phyloP scores from a whole-genome alignment of 92 coral and sea anemone genomes.

The Desmophyllum pertusum region DNA sequence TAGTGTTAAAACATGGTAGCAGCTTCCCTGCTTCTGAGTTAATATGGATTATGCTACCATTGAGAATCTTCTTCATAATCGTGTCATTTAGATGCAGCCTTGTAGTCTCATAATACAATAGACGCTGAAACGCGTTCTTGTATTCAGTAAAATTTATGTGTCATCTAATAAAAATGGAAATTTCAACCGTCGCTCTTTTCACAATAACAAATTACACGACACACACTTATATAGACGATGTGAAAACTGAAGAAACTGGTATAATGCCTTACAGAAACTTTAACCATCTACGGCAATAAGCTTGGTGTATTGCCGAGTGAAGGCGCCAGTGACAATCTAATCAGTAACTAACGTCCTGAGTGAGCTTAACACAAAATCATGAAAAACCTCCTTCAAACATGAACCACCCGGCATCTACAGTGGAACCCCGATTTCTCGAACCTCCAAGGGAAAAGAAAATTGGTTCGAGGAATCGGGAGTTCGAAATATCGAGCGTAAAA shows the following conservation, averaged over 20 bases:
- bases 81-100: background rate
- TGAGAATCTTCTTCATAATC: background rate
- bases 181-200: conserved; percentile 12
- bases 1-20: background rate
- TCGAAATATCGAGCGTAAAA: too few species aligned
- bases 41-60: background rate
- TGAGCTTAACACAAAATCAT: background rate
- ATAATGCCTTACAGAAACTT: background rate
- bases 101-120: conserved; percentile 1
- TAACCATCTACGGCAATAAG: background rate
- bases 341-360: background rate
- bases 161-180: conserved; percentile 14
- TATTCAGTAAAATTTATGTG: conserved; percentile 5
- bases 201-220: background rate
- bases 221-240: background rate
- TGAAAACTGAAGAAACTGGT: background rate
- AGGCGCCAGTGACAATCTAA: background rate
- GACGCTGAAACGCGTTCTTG: conserved; percentile 9
- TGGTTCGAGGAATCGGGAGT: too few species aligned
- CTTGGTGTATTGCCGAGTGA: background rate
- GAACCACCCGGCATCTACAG: too few species aligned
- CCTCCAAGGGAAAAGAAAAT: too few species aligned
- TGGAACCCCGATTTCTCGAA: too few species aligned
- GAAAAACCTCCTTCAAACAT: too few species aligned
- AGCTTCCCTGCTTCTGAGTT: background rate